Percentiles rank a stretch among this genome's conserved stretches.
These are phyloP conservation scores for Lepidurus packardi DNA, from an alignment of 1,140 invertebrate species.

Conservation along the genomic window DNA sequence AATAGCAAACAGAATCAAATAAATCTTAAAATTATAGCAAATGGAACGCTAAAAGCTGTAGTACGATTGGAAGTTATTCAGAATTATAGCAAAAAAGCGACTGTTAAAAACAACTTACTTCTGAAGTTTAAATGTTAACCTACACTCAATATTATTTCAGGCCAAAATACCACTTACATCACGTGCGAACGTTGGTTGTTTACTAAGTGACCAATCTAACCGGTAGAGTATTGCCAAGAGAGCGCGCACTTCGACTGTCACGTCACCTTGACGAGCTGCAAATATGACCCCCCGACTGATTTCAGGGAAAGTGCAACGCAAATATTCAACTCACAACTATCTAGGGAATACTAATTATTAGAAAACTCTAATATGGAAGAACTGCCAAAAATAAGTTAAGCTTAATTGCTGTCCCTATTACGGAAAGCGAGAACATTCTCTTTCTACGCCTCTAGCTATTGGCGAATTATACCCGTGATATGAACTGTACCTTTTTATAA, in stretches of 20 bases:
- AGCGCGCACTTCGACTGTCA: slow-evolving; percentile 12
- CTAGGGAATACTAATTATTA: background rate
- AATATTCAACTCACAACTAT: background rate
- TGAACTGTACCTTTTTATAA: no score
- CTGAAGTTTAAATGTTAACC: background rate
- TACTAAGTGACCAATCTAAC: background rate
- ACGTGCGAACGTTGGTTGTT: slow-evolving; percentile 16
- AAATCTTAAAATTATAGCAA: background rate
- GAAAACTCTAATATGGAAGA: background rate
- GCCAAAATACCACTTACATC: slow-evolving; percentile 6
- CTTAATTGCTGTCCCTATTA: background rate
- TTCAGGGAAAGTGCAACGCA: background rate
- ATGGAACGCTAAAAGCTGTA: background rate
- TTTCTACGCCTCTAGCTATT: no score
- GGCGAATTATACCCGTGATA: no score
- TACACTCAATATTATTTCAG: background rate
- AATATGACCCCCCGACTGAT: background rate
- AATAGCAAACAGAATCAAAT: background rate
- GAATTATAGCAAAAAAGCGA: background rate
- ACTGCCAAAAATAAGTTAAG: background rate
- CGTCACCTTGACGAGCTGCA: background rate
- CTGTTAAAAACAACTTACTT: background rate
- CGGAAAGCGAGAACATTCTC: background rate
- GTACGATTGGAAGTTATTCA: background rate
- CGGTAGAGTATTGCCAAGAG: background rate